A percentile compares a stretch with the other conserved stretches of the same genome.
phyloP scores from a whole-genome alignment of 2,888 invertebrate genomes.

The Standfussiana lucernea region DNA sequence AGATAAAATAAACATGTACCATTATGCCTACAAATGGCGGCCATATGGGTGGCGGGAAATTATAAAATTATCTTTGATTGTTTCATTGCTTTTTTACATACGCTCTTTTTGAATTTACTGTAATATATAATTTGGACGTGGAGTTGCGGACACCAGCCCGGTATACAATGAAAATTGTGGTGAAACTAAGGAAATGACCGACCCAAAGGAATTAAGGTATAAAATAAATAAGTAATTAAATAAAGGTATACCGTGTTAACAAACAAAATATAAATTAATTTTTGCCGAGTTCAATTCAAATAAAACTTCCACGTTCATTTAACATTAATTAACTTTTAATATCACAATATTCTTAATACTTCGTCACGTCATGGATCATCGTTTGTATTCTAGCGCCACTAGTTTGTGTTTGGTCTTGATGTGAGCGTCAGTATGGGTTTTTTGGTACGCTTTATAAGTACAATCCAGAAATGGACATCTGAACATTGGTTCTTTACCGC shows the following conservation, averaged over 20 bases:
- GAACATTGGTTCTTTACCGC: conserved; percentile 91
- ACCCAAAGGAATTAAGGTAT: neutral
- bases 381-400: conserved; percentile 91
- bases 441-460: conserved; percentile 89
- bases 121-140: neutral
- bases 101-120: neutral
- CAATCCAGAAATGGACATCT: conserved; percentile 88
- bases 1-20: neutral
- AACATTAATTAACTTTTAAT: conserved; percentile 83
- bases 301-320: conserved; percentile 64
- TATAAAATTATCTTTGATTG: neutral
- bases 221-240: neutral
- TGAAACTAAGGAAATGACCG: neutral
- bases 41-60: neutral
- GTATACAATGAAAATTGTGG: neutral
- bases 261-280: neutral
- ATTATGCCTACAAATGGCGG: neutral
- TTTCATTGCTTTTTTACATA: neutral
- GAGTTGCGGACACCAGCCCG: neutral
- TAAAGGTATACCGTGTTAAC: neutral
- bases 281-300: conserved; percentile 38
- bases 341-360: conserved; percentile 82
- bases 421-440: conserved; percentile 89
- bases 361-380: conserved; percentile 74
- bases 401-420: conserved; percentile 89